Percentiles rank a stretch among this genome's conserved stretches.
These are phyloP conservation scores for Siniperca knerii DNA, from an alignment of 2,113 vertebrate genomes.

Conservation along the genomic window DNA sequence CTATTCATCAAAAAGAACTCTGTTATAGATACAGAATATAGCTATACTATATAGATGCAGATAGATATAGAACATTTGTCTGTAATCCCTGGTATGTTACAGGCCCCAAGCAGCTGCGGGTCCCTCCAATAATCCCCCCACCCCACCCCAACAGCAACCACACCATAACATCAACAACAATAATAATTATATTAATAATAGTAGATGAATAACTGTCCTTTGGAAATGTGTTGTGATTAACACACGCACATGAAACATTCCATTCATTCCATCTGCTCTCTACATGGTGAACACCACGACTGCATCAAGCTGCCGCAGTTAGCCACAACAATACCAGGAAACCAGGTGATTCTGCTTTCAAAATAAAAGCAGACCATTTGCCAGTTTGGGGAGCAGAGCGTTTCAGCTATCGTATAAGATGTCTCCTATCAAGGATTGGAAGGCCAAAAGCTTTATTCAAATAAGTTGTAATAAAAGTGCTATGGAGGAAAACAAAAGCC, in stretches of 20 bases:
- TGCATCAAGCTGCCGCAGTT: constrained; percentile 41
- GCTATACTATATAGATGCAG: neutral
- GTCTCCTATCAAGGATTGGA: neutral
- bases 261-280: constrained; percentile 53
- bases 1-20: neutral
- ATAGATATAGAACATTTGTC: neutral
- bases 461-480: neutral
- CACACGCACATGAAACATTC: neutral
- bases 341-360: constrained; percentile 1
- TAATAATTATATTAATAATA: no score
- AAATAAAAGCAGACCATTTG: constrained; percentile 31
- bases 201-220: neutral
- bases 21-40: neutral
- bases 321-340: neutral
- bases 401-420: no score
- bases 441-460: neutral
- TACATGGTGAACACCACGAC: constrained; percentile 31
- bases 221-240: neutral
- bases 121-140: neutral
- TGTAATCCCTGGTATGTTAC: neutral
- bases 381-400: no score
- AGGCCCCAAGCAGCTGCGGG: neutral
- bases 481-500: neutral
- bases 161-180: neutral
- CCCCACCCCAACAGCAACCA: neutral